A percentile compares a stretch with the other conserved stretches of the same genome.
These are phyloP conservation scores for Melanogrammus aeglefinus DNA, from an alignment of 2,797 vertebrate genomes.

Conservation along the genomic window DNA sequence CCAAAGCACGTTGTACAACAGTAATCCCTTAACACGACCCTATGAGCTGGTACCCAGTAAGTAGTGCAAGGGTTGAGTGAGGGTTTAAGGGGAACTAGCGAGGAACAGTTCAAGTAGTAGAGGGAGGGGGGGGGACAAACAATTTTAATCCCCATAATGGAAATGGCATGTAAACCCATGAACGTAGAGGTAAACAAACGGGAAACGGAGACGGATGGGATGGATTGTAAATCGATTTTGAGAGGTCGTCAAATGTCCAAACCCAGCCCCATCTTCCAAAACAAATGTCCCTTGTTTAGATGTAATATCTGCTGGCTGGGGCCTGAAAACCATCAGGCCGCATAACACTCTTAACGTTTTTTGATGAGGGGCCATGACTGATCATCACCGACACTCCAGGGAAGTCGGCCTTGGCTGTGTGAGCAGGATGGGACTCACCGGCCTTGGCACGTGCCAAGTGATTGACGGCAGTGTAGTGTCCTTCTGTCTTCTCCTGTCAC, in stretches of 20 bases:
- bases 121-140: conserved; percentile 55
- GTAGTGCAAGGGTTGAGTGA: conserved; percentile 44
- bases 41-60: conserved; percentile 66
- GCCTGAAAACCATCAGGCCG: conserved; percentile 33
- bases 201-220: conserved; percentile 67
- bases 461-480: conserved; percentile 70
- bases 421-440: conserved; percentile 44
- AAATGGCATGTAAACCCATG: conserved; percentile 76
- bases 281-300: conserved; percentile 52
- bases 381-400: conserved; percentile 55
- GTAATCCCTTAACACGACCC: conserved; percentile 58
- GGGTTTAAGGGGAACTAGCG: conserved; percentile 50
- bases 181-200: conserved; percentile 70
- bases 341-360: conserved; percentile 34
- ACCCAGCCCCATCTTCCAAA: conserved; percentile 48
- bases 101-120: conserved; percentile 7
- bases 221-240: conserved; percentile 57
- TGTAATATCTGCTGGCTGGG: conserved; percentile 47
- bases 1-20: conserved; percentile 36
- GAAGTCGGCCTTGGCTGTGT: conserved; percentile 28
- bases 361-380: conserved; percentile 44
- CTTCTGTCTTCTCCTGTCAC: conserved; percentile 64
- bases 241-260: conserved; percentile 46
- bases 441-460: conserved; percentile 48
- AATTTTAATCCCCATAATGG: conserved; percentile 80